phyloP scores from a whole-genome alignment of 2,888 invertebrate species.

The Spilosoma lubricipeda region DNA sequence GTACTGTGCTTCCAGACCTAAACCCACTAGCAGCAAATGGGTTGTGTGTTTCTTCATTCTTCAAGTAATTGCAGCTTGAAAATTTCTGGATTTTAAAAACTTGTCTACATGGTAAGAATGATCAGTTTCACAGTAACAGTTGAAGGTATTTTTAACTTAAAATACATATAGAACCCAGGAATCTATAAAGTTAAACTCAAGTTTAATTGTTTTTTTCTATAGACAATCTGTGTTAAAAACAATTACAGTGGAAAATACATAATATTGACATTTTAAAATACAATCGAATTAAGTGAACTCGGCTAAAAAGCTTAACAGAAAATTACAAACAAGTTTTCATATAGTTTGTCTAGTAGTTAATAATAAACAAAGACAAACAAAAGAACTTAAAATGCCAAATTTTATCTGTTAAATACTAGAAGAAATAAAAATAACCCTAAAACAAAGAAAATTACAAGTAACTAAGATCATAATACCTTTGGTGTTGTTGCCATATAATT shows the following conservation, averaged over 20 bases:
- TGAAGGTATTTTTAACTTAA: too few species aligned
- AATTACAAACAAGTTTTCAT: neutral
- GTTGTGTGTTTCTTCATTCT: slow-evolving; percentile 30
- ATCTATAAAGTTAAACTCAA: neutral
- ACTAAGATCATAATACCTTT: slow-evolving; percentile 66
- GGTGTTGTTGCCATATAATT: slow-evolving; percentile 77
- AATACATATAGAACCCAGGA: too few species aligned
- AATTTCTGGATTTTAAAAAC: neutral
- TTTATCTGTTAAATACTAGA: neutral
- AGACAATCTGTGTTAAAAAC: neutral
- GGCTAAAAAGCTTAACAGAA: too few species aligned
- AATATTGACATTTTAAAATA: too few species aligned
- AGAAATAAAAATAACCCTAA: neutral
- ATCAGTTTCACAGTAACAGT: too few species aligned
- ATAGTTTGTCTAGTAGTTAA: neutral
- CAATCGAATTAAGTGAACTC: neutral
- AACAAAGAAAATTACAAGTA: slow-evolving; percentile 26
- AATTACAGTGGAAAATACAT: neutral
- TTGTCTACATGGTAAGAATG: neutral
- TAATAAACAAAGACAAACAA: neutral
- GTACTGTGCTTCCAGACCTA: slow-evolving; percentile 89
- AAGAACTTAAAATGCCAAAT: neutral
- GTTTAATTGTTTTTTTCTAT: neutral
- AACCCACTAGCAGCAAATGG: slow-evolving; percentile 87
- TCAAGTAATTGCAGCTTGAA: slow-evolving; percentile 4